Evolutionary conservation across 2,113 vertebrate species (phyloP), one percentile per base, ranked within the genome.

Genomic region (Lepisosteus osseus): DNA sequence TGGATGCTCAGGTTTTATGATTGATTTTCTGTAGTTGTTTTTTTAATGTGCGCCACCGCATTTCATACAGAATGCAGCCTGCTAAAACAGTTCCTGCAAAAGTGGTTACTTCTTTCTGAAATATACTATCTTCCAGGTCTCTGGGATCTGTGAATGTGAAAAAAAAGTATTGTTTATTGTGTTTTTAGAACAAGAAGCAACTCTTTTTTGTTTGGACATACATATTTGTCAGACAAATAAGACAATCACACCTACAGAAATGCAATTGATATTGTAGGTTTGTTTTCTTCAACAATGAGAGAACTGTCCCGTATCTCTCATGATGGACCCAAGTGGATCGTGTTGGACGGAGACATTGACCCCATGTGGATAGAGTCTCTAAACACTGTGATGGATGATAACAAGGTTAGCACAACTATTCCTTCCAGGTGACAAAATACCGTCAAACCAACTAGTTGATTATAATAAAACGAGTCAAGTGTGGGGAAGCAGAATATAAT

Each of bases 341-440:
- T 94, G 45, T 78, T 94, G 70, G 88, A 89, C 77, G 91, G 90
- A 43, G 88, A 88, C 81, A 90, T 84, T 79, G 91, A 92, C 78
- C 79, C 67, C 2, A 88, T 91, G 89, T 92, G 93, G 92, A 88
- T 90, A 0, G 90, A 94, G 74, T 91, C 88, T n/a, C 85, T 94
- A 7, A 94, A 91, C 67, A 93, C 89, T 14, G 85, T 90, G 3
- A 90, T 90, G 91, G 88, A 92, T 45, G 81, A 90, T 76, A 94
- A 91, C 41, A 90, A 95, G 87, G 89, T 92, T 54, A 62, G 73
- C 72, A 14, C 69, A 61, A 74, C 77, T 64, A 0, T 56, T 13
- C 5, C 57, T 59, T 13, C 6, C n/a, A 59, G 14, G 57, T n/a
- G 12, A 15, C 57, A 59, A 6, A 55, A 55, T 55, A 55, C 13